phyloP scores from a whole-genome alignment of 2,113 vertebrate genomes.

The Elaphurus davidianus region DNA sequence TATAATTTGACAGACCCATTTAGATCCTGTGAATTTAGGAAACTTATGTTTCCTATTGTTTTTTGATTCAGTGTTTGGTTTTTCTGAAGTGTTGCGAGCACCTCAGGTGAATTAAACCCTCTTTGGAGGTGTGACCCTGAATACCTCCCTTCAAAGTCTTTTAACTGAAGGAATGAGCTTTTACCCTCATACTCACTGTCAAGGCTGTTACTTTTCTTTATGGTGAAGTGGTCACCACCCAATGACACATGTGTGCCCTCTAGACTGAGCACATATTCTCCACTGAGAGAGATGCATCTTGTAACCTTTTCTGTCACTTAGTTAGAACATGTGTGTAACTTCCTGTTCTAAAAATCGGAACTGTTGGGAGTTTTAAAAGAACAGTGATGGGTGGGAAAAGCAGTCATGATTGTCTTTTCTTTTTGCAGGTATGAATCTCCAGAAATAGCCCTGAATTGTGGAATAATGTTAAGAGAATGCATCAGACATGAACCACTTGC shows the following conservation, averaged over 20 bases:
- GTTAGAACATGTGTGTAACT: neutral
- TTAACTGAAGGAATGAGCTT: neutral
- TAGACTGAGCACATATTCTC: neutral
- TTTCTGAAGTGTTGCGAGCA: neutral
- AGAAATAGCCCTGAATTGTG: slow-evolving; percentile 90
- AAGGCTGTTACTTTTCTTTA: neutral
- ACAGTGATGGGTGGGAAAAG: neutral
- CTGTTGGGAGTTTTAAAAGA: neutral
- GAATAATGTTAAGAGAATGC: slow-evolving; percentile 91
- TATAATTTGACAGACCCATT: neutral
- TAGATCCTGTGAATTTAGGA: neutral
- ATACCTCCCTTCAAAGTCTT: neutral
- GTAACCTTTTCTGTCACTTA: neutral
- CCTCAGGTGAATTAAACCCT: neutral
- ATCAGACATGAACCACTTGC: slow-evolving; percentile 90
- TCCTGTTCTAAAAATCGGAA: neutral
- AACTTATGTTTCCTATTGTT: neutral
- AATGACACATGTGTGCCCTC: neutral
- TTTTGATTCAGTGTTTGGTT: neutral
- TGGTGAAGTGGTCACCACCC: neutral
- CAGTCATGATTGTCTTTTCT: slow-evolving; percentile 45
- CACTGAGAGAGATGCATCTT: neutral
- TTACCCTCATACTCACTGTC: neutral
- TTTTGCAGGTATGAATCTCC: slow-evolving; percentile 87
- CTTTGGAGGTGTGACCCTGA: neutral